Conservation (phyloP, 2,113 vertebrate genomes). For the Hiodon tergisus region DNA sequence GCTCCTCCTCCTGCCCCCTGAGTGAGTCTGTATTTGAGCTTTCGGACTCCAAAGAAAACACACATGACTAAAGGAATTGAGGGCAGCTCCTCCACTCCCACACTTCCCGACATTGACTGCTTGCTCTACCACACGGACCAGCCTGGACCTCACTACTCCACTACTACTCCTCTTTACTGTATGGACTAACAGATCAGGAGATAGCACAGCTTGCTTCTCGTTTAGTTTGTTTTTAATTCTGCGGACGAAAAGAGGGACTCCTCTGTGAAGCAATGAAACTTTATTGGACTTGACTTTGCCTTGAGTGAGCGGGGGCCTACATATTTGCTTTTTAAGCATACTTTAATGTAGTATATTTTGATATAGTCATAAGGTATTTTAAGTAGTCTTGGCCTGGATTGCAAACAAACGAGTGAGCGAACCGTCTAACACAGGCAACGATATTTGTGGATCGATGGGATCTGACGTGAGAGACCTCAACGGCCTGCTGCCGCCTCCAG, state of each 20-base stretch:
- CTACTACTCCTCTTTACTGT: neutral
- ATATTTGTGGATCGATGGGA: slow-evolving; percentile 66
- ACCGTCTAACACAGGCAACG: neutral
- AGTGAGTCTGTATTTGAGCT: slow-evolving; percentile 77
- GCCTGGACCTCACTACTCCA: neutral
- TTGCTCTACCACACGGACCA: neutral
- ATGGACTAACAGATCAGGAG: neutral
- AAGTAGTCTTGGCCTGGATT: neutral
- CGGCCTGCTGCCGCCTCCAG: slow-evolving; percentile 75
- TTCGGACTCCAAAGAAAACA: slow-evolving; percentile 70
- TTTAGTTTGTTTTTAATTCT: neutral
- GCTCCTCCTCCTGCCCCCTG: slow-evolving; percentile 80
- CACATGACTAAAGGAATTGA: slow-evolving; percentile 68
- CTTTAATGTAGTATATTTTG: neutral
- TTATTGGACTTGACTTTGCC: slow-evolving; percentile 1
- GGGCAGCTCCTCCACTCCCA: slow-evolving; percentile 56
- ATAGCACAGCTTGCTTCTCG: neutral
- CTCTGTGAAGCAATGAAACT: slow-evolving; percentile 1
- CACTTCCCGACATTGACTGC: slow-evolving; percentile 21
- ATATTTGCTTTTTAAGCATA: neutral
- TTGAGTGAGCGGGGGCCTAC: neutral
- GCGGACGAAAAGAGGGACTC: neutral
- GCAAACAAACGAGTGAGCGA: neutral
- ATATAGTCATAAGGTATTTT: too few species aligned
- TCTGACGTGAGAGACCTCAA: slow-evolving; percentile 87